Evolutionary conservation across 2,797 vertebrate species (phyloP), one percentile per base, ranked within the genome.

Genomic region (Dermochelys coriacea): DNA sequence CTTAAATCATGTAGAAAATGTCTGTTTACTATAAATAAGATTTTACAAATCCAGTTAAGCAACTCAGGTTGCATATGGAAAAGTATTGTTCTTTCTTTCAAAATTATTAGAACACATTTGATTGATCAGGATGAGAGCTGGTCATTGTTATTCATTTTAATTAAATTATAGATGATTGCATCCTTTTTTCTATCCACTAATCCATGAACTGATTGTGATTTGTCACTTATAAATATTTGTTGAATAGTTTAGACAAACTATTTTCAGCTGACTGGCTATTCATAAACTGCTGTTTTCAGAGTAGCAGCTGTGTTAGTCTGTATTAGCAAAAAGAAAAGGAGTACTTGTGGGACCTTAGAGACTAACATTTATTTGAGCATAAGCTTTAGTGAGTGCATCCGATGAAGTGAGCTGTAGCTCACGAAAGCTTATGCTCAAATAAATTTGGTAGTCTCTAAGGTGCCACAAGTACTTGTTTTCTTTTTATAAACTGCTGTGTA

Each of bases 1-100:
- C 81, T 61, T 88, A 84, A 97, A 92, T 71, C 21, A 19, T 83
- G 37, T 47, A 91, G 25, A 59, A 25, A 90, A 80, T 78, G 92
- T 93, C 41, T 90, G 50, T 95, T 93, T 91, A 25, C 86, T 90
- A 61, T 93, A 94, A 95, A 95, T 94, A 96, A 91, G 93, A 4
- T 3, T 68, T 85, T 68, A 2, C 34, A 7, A 89, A 34, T 51
- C 93, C 89, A 64, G 6, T 85, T 85, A 83, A 90, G 59, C 2
- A 14, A 47, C 77, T 89, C 74, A 83, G 71, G 25, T 84, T 91
- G 64, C 37, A 16, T 85, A 88, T 7, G 50, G 79, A 87, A n/a
- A 0, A 75, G 8, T 5, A 3, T 29, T 64, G 80, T 80, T 71
- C 14, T 79, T 93, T 93, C 12, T 71, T 41, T 27, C 45, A 0